Base-by-base conservation (phyloP, 2,113 vertebrate species). In the Copsychus sechellarum region DNA sequence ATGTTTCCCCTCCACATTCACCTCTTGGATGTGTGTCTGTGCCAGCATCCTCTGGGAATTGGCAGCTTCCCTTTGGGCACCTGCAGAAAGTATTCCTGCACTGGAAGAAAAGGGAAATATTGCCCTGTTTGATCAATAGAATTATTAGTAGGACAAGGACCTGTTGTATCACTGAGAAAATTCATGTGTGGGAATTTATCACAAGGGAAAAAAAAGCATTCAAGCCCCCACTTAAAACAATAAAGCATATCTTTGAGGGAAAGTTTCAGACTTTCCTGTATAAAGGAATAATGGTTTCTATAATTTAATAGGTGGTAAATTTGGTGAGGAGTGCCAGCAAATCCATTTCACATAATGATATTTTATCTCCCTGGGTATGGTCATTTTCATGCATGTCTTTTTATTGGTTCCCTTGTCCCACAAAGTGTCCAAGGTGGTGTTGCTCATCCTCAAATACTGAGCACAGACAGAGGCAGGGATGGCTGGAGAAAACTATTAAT, bases 301-400 rank as follows among this genome's bases (percentile, higher is more conserved):
- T 96, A 97, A 97, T 97, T 97, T 90, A 97, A 96, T 94, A 96
- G 96, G 92, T 92, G 94, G 80, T 96, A 87, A 78, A 94, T 97
- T 95, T 92, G 96, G 96, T 90, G 83, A 96, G 81, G 90, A 96
- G 81, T 96, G 97, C 96, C 96, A 97, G 96, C 96, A 96, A 96
- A 96, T 97, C 97, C 96, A 97, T 97, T 97, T 97, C 95, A 86
- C 47, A 33, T 88, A 95, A 93, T 95, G 95, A 93, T 97, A 96
- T 97, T 97, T 97, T 96, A 95, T 96, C 96, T 97, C 81, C 86
- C 88, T 86, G 80, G 87, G 94, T 96, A 94, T 15, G 88, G 86
- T 91, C 96, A 94, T 97, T 97, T 97, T 92, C 96, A 73, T 67
- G 87, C 69, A 88, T 81, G 92, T 82, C 90, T 95, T 93, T 97